Evolutionary conservation across 2,797 vertebrate species (phyloP), one percentile per base, ranked within the genome.

Genomic region (Simalia tracyae): DNA sequence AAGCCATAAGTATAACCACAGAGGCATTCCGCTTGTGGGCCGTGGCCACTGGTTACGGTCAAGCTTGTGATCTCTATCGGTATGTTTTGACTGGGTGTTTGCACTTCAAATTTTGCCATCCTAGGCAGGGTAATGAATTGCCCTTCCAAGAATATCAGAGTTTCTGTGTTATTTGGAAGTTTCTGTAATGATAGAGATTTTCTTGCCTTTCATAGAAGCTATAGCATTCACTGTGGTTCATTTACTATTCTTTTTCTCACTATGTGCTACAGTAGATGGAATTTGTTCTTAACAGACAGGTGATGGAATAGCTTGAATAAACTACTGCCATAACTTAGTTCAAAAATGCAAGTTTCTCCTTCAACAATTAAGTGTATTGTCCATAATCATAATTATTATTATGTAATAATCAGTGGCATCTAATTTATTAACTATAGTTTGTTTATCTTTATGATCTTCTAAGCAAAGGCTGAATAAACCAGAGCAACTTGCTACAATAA

Each of bases 1-100:
- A 99, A 94, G 98, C 98, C 17, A 88, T 98, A 91, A 93, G 87
- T 63, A 96, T 99, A 91, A 98, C 95, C 97, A 98, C 97, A 0
- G 99, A 99, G 95, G 98, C 98, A 2, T 98, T 98, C 94, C 98
- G 98, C 50, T 91, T 99, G 81, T 99, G 98, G 98, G 98, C 98
- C 5, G 98, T 99, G 92, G 98, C 98, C 0, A 98, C 98, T 2
- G 97, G 96, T 87, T 99, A 99, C 0, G 98, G 99, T 63, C 99
- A 99, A 94, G 98, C 98, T 26, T 98, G 98, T 92, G 97, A 98
- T 91, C 96, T 99, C 61, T 99, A 99, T 97, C 98, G 97, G 99
- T 99, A 95, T 31, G 15, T 64, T 76, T 57, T 31, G 81, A 22
- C 42, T 63, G 86, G 15, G 61, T 31, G 85, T 92, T 86, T 28